phyloP scores from a whole-genome alignment of 1,140 invertebrate genomes.

The Phymastichus coffea region DNA sequence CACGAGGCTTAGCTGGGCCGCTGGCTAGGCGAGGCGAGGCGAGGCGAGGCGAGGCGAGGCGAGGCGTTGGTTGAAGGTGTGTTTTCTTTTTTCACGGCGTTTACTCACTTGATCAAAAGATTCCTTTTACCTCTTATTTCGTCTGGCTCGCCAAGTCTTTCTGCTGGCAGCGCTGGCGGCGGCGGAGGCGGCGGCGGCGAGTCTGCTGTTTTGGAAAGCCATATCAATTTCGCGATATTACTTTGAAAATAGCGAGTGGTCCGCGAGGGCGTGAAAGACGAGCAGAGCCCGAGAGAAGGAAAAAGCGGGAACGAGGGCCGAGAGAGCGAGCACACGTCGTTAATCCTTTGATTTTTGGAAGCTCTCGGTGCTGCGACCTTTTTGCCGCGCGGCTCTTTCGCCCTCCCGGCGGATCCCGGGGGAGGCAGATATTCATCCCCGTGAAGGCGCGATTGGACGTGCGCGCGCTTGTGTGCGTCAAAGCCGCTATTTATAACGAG shows the following conservation, averaged over 20 bases:
- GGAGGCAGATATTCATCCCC: constrained; percentile 35
- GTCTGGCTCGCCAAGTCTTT: background rate
- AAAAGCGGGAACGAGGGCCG: background rate
- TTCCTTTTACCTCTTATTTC: constrained; percentile 21
- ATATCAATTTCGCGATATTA: constrained; percentile 31
- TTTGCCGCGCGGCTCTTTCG: background rate
- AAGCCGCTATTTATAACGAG: constrained; percentile 55
- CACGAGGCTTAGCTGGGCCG: too few species aligned
- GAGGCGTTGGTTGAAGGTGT: constrained; percentile 26
- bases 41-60: background rate
- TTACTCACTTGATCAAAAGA: constrained; percentile 27
- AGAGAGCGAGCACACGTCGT: constrained; percentile 40
- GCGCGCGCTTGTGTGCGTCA: too few species aligned
- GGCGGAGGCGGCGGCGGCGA: too few species aligned
- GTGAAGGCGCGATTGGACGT: constrained; percentile 44
- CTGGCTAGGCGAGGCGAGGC: background rate
- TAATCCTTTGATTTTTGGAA: constrained; percentile 52
- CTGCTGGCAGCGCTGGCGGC: too few species aligned
- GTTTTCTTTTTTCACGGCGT: constrained; percentile 14
- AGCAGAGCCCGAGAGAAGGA: background rate
- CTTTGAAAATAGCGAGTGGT: constrained; percentile 33
- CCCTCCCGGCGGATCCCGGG: background rate
- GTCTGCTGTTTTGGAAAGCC: constrained; percentile 20
- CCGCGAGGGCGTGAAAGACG: constrained; percentile 16
- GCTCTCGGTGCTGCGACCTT: constrained; percentile 8